These are phyloP conservation scores for Sebastes umbrosus DNA, from an alignment of 2,797 vertebrate species.

Conservation along the genomic window DNA sequence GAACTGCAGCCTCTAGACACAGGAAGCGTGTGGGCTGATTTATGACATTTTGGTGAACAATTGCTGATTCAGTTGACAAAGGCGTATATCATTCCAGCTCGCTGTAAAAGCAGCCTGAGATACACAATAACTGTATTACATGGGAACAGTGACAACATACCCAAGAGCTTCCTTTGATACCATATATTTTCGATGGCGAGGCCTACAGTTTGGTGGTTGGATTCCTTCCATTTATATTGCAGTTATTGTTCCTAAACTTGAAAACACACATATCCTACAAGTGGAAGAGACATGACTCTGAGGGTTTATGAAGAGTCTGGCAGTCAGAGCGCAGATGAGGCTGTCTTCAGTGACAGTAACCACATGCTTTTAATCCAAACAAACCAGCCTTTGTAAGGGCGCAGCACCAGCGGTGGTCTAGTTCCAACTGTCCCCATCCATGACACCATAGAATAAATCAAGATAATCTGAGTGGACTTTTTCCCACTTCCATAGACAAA, in stretches of 20 bases:
- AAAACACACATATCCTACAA: neutral
- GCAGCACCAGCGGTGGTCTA: constrained; percentile 46
- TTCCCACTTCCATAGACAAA: neutral
- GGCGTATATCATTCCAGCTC: neutral
- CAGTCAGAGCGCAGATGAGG: constrained; percentile 30
- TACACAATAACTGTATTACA: neutral
- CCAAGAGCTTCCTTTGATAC: neutral
- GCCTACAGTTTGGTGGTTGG: neutral
- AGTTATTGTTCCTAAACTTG: neutral
- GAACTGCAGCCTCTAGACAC: neutral
- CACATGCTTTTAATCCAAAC: constrained; percentile 66
- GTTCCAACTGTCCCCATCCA: constrained; percentile 15
- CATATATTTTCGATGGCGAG: neutral
- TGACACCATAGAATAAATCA: constrained; percentile 40
- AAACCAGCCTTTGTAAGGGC: constrained; percentile 27
- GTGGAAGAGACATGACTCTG: neutral
- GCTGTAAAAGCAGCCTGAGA: neutral
- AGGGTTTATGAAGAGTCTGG: constrained; percentile 1
- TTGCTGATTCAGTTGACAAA: neutral
- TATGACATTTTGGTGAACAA: neutral
- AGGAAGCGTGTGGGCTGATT: constrained; percentile 14
- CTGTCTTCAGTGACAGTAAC: constrained; percentile 60
- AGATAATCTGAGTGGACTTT: constrained; percentile 7
- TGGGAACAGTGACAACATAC: neutral
- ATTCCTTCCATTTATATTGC: neutral